Conservation (phyloP, 2,113 vertebrate species). For the Campylomormyrus tamandua region DNA sequence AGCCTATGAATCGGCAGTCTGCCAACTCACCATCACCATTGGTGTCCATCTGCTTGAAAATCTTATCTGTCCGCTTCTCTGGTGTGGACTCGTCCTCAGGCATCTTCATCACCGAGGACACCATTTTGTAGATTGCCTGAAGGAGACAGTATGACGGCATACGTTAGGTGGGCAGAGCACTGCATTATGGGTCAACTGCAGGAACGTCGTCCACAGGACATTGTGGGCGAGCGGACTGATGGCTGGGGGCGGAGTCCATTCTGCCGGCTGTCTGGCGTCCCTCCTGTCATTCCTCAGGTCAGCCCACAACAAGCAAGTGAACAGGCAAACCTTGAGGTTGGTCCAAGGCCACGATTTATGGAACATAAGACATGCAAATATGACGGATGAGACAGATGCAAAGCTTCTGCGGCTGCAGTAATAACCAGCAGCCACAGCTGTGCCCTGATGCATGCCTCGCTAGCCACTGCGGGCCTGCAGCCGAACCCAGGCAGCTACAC, state of each 20-base stretch:
- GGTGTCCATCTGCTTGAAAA: conserved; percentile 98
- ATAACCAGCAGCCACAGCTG: background rate
- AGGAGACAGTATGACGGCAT: background rate
- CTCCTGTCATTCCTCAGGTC: background rate
- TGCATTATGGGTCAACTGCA: background rate
- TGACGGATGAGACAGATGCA: background rate
- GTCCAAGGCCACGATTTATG: background rate
- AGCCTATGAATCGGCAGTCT: background rate
- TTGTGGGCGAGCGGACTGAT: background rate
- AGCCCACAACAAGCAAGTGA: background rate
- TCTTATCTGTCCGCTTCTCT: conserved; percentile 97
- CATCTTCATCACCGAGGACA: conserved; percentile 99
- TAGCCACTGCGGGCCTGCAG: background rate
- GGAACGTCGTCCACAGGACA: background rate
- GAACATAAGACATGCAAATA: conserved; percentile 1
- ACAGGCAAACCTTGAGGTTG: background rate
- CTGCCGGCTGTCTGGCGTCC: background rate
- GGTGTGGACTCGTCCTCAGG: conserved; percentile 96
- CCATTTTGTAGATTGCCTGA: conserved; percentile 99
- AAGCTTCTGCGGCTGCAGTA: background rate
- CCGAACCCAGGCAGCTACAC: background rate
- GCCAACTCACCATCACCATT: conserved; percentile 82
- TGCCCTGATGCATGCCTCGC: background rate
- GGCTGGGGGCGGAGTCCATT: background rate
- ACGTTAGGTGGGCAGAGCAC: background rate